Percentiles rank a stretch among this genome's conserved stretches.
These are phyloP conservation scores for Chorisops tibialis DNA, from an alignment of 2,888 invertebrate genomes.

Conservation along the genomic window DNA sequence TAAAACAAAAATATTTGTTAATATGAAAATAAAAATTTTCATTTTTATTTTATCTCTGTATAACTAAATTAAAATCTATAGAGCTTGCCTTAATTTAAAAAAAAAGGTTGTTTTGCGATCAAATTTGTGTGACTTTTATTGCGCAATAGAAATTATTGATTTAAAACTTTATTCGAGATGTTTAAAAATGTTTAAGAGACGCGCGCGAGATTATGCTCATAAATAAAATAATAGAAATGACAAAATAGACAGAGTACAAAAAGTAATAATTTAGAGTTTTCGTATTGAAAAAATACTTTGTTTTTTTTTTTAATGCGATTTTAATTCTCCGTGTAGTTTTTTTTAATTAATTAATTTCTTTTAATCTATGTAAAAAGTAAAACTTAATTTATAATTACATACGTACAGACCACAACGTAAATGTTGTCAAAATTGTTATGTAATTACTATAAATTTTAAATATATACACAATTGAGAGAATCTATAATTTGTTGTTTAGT, in stretches of 20 bases:
- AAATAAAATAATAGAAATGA: background rate
- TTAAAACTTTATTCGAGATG: background rate
- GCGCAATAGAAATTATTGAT: background rate
- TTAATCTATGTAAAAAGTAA: slow-evolving; percentile 33
- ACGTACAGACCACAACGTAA: slow-evolving; percentile 32
- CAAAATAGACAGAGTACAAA: background rate
- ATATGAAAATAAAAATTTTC: too few species aligned
- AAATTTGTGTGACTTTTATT: too few species aligned
- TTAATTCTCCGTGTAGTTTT: slow-evolving; percentile 22
- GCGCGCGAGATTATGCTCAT: background rate
- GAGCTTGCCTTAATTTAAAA: too few species aligned
- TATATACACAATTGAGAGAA: slow-evolving; percentile 33
- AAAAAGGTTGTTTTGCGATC: too few species aligned
- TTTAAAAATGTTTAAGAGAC: background rate
- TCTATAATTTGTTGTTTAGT: slow-evolving; percentile 14
- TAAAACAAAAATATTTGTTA: too few species aligned
- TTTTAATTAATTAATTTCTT: slow-evolving; percentile 11
- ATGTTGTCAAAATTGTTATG: slow-evolving; percentile 27
- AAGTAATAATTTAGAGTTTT: slow-evolving; percentile 5
- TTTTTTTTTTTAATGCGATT: background rate
- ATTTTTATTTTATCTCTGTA: too few species aligned
- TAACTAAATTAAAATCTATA: too few species aligned
- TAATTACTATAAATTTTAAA: slow-evolving; percentile 31
- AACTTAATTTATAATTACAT: slow-evolving; percentile 35
- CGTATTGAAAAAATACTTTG: background rate